Evolutionary conservation across 2,797 vertebrate genomes (phyloP).

Genomic region (Cryptoblepharus egeriae): DNA sequence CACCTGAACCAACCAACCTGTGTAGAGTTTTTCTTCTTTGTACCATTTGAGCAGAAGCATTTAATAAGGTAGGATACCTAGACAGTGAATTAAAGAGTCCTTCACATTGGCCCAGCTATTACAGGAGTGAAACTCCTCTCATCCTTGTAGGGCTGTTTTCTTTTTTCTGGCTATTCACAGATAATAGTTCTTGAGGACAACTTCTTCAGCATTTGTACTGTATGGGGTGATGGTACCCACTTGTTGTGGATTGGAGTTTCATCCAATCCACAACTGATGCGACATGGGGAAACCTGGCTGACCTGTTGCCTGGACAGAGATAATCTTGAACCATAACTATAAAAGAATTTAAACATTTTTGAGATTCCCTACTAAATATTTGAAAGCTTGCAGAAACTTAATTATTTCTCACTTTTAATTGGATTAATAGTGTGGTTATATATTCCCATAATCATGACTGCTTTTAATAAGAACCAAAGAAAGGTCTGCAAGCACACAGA

Average conservation of each 20-base stretch:
- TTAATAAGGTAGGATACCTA: background rate
- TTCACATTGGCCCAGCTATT: background rate
- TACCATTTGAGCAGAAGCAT: background rate
- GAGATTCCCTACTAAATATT: background rate
- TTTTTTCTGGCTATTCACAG: background rate
- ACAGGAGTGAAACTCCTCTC: background rate
- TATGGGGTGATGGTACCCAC: no score
- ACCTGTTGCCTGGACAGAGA: no score
- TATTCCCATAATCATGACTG: no score
- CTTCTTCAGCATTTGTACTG: no score
- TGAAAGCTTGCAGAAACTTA: background rate
- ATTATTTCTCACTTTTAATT: background rate
- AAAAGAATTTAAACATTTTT: background rate
- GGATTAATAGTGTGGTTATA: background rate
- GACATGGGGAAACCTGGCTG: no score
- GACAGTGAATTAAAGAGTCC: background rate
- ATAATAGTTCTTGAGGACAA: no score
- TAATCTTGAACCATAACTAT: background rate
- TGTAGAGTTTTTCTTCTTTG: conserved; percentile 19
- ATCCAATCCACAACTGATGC: no score
- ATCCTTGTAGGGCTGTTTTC: background rate
- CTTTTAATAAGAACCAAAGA: background rate
- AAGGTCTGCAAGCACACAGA: background rate
- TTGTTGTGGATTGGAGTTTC: no score
- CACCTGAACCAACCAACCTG: conserved; percentile 1